Evolutionary conservation across 2,888 invertebrate species (phyloP), one percentile per base, ranked within the genome.

Genomic region (Lasioglossum marginatum): DNA sequence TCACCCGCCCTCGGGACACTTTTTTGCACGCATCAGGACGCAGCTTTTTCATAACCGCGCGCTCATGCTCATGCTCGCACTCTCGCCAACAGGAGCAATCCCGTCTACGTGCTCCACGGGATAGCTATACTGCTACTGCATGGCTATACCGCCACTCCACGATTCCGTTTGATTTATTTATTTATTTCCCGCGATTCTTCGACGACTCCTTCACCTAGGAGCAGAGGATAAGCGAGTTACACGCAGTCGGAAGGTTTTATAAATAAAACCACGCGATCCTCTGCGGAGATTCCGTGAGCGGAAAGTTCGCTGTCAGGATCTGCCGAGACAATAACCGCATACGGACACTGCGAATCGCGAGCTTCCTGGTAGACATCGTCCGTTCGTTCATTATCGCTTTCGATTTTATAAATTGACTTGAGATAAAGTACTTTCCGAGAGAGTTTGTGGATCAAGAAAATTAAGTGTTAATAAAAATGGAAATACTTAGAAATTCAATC

Each of bases 1-100:
- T 89, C 89, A 83, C 85, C 57, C 74, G 75, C 86, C 76, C 81
- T 68, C 52, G 79, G 82, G 77, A 74, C 77, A 76, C 70, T 86
- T 83, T 81, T 87, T 77, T 88, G 40, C 83, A 77, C 73, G 75
- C 73, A 83, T 84, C 82, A 73, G 84, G 78, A 74, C 80, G 52
- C 73, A 81, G 74, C 48, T 74, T 89, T 82, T 82, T 85, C 81
- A 81, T 79, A 81, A 77, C 37, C 71, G 57, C 75, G 72, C 73
- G 48, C 45, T 63, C 63, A 63, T 63, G 68, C 27, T 52, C 74
- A 48, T 70, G 40, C 52, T 57, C 57, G 12, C 12, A 12, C 57
- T 57, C 57, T 57, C 57, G 57, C 23, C 57, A 57, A 57, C 57
- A 27, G 19, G 76, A 16, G 52, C 68, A 78, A 81, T 70, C 63